Base-by-base conservation (phyloP, 64 coral and sea anemone species). In the Montipora sp. region DNA sequence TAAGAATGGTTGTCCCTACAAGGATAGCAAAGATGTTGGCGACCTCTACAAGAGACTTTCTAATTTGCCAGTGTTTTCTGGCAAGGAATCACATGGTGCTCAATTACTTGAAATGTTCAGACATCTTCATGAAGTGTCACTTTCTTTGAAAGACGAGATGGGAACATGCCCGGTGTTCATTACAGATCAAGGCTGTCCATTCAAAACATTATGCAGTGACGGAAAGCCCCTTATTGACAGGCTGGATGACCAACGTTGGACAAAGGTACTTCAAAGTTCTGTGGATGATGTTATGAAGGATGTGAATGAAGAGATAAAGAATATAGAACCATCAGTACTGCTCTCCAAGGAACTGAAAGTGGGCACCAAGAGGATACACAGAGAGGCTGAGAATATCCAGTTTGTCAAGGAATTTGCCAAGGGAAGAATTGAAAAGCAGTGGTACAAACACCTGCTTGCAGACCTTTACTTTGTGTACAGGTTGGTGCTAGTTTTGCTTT, bases 201-300 rank as follows among this genome's bases (percentile, higher is more conserved):
- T 98, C 60, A 98, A 96, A 78, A 98, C 96, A 13, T 75, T 98
- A 69, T 98, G 96, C 58, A 98, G 96, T 89, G 96, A 98, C 79
- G 96, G 96, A 82, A 93, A 94, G 60, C 96, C 91, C 16, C 79
- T 98, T 63, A 24, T 98, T 88, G 96, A 90, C 59, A 94, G 94
- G 78, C 59, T 98, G 11, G 94, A 98, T 73, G 84, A 87, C 48
- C 73, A 77, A 60, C 80, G 90, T 43, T 95, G 96, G 91, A 98
- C 91, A 3, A 82, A 95, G 89, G 89, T 96, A 24, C 53, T 93
- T 0, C 77, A 96, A 86, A 78, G 48, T 13, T 77, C 94, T 1
- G 59, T 95, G 3, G 77, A 98, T 15, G 88, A 93, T 16, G 47
- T 91, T 16, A 89, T 86, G 5, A 43, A 87, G 1, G 59, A 85